Conservation (phyloP, 2,888 invertebrate species). For the Troilus luridus region DNA sequence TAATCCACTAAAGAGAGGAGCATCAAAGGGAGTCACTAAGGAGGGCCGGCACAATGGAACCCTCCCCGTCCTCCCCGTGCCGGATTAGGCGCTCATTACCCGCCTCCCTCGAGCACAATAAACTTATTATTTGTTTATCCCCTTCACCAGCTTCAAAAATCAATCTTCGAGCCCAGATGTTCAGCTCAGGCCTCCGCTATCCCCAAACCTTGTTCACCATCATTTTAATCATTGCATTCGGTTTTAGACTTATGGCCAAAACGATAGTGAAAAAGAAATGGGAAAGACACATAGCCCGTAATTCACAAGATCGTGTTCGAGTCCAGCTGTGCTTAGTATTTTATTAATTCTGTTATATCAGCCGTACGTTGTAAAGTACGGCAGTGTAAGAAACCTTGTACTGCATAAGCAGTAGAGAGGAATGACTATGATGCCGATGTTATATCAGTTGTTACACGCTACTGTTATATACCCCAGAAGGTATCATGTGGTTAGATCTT, state of each 20-base stretch:
- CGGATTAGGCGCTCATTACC: slow-evolving; percentile 50
- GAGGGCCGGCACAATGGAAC: background rate
- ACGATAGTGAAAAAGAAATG: background rate
- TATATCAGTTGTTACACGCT: too few species aligned
- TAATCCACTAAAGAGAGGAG: slow-evolving; percentile 27
- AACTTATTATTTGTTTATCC: slow-evolving; percentile 53
- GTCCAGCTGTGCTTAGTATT: too few species aligned
- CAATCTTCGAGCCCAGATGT: background rate
- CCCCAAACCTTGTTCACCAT: background rate
- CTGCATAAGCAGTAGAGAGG: too few species aligned
- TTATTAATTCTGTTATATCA: too few species aligned
- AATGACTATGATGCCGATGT: too few species aligned
- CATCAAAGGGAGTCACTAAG: slow-evolving; percentile 36
- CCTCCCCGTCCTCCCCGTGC: background rate
- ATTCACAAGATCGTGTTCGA: too few species aligned
- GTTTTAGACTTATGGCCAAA: background rate
- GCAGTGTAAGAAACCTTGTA: too few species aligned
- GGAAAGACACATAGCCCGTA: too few species aligned
- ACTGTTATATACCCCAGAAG: too few species aligned
- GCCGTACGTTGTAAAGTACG: too few species aligned
- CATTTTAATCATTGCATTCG: background rate
- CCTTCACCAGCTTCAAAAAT: slow-evolving; percentile 43
- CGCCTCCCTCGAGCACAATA: slow-evolving; percentile 39
- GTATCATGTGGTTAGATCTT: too few species aligned
- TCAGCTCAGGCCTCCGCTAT: background rate